phyloP scores from a whole-genome alignment of 2,797 vertebrate species.

The Ataeniobius toweri region DNA sequence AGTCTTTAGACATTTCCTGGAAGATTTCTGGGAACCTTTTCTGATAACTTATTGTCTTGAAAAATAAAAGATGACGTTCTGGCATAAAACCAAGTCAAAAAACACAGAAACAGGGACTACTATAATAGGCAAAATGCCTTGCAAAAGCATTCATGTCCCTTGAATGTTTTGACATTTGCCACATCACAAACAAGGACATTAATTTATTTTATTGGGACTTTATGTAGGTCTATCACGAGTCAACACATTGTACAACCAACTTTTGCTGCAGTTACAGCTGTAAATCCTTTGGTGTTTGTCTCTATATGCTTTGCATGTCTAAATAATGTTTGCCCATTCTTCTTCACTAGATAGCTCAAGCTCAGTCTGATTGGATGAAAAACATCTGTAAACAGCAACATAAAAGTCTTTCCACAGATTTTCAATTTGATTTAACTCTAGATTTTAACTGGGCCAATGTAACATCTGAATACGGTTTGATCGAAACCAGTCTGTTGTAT shows the following conservation, averaged over 20 bases:
- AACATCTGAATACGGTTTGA: neutral
- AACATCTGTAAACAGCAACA: neutral
- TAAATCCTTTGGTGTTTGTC: too few relatives aligned
- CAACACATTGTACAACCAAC: neutral
- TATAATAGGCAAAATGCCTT: neutral
- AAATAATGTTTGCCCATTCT: neutral
- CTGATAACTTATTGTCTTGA: neutral
- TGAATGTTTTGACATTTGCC: too few relatives aligned
- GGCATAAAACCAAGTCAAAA: too few relatives aligned
- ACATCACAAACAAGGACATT: neutral
- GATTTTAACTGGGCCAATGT: neutral
- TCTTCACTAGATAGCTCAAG: neutral
- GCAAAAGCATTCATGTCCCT: neutral
- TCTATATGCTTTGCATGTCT: too few relatives aligned
- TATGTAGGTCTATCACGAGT: neutral
- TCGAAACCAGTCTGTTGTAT: neutral
- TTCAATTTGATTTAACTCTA: neutral
- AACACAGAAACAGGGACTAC: too few relatives aligned
- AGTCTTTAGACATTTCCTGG: neutral
- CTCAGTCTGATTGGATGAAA: neutral
- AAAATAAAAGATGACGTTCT: too few relatives aligned
- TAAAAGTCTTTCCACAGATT: neutral
- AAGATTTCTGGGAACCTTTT: neutral
- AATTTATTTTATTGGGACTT: neutral
- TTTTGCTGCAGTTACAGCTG: neutral